Percentiles rank a stretch among this genome's conserved stretches.
phyloP scores from a whole-genome alignment of 2,888 invertebrate species.

The Ernsta delagoae region DNA sequence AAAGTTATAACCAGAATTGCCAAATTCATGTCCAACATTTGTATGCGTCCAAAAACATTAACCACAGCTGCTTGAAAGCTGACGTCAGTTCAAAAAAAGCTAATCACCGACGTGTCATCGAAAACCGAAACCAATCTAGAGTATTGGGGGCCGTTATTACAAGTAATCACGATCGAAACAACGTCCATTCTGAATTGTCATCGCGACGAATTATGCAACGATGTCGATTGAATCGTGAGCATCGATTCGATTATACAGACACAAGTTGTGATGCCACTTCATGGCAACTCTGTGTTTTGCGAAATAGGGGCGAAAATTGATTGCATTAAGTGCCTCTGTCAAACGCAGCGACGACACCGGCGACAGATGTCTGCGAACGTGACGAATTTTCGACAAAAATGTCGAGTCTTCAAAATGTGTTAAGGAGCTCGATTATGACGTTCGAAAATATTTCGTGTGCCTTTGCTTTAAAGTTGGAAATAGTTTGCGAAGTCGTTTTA shows the following conservation, averaged over 20 bases:
- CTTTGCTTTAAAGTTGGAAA: slow-evolving; percentile 44
- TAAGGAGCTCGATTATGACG: slow-evolving; percentile 40
- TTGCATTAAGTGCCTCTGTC: background rate
- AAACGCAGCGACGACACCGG: slow-evolving; percentile 39
- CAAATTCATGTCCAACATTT: background rate
- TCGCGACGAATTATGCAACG: slow-evolving; percentile 81
- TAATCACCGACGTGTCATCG: slow-evolving; percentile 74
- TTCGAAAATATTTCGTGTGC: slow-evolving; percentile 44
- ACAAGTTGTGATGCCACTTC: background rate
- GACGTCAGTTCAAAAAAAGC: slow-evolving; percentile 53
- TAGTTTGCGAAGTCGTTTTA: slow-evolving; percentile 41
- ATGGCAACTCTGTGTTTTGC: background rate
- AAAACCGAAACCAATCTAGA: slow-evolving; percentile 64
- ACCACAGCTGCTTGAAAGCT: slow-evolving; percentile 20
- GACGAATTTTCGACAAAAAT: slow-evolving; percentile 80
- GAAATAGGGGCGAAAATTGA: slow-evolving; percentile 37
- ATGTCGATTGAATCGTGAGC: slow-evolving; percentile 63
- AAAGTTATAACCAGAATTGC: background rate
- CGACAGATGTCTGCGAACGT: slow-evolving; percentile 84
- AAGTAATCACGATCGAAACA: slow-evolving; percentile 70
- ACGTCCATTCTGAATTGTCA: slow-evolving; percentile 76
- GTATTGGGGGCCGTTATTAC: slow-evolving; percentile 67
- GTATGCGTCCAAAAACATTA: slow-evolving; percentile 20
- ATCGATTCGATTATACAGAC: slow-evolving; percentile 73
- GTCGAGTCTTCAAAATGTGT: slow-evolving; percentile 52